phyloP scores from a whole-genome alignment of 2,797 vertebrate species.

The Centropyge bicolor region DNA sequence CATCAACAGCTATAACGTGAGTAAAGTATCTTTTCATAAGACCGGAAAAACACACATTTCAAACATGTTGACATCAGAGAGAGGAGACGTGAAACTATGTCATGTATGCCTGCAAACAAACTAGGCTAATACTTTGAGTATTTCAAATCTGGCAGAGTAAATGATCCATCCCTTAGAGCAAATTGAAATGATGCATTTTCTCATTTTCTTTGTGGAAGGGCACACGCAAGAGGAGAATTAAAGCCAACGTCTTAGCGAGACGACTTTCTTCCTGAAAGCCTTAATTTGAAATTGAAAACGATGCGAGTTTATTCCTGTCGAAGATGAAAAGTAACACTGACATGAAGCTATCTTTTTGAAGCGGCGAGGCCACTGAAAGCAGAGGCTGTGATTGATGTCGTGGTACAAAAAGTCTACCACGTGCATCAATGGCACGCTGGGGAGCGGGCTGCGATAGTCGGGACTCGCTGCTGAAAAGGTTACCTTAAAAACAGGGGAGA shows the following conservation, averaged over 20 bases:
- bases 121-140: constrained; percentile 34
- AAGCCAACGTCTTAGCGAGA: constrained; percentile 37
- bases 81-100: constrained; percentile 32
- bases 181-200: constrained; percentile 57
- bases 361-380: constrained; percentile 22
- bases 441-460: constrained; percentile 31
- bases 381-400: constrained; percentile 55
- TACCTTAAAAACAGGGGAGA: constrained; percentile 35
- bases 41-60: constrained; percentile 17
- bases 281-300: constrained; percentile 60
- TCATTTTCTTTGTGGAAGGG: constrained; percentile 47
- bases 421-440: constrained; percentile 19
- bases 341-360: constrained; percentile 36
- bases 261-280: constrained; percentile 42
- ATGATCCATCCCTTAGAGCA: constrained; percentile 56
- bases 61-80: constrained; percentile 36
- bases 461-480: constrained; percentile 48
- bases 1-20: neutral
- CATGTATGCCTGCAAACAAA: constrained; percentile 58
- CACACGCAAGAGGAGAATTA: constrained; percentile 30
- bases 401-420: constrained; percentile 20
- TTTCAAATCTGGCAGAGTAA: constrained; percentile 42
- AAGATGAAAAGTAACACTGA: constrained; percentile 63
- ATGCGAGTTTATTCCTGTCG: constrained; percentile 38
- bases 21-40: constrained; percentile 17